phyloP scores from a whole-genome alignment of 2,113 vertebrate species.

The Pungitius pungitius region DNA sequence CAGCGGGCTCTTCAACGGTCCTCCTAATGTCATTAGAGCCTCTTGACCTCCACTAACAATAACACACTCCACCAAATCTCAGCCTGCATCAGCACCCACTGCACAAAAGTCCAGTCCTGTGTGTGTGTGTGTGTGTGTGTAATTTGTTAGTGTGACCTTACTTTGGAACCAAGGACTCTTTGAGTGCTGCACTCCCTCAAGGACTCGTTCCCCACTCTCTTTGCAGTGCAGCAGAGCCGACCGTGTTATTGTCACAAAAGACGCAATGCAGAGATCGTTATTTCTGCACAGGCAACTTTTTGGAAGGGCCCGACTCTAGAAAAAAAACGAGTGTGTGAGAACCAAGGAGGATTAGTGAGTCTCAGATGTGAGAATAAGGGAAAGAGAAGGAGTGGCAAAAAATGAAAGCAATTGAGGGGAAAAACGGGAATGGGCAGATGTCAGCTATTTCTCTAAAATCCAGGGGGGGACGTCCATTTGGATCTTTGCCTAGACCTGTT shows the following conservation, averaged over 20 bases:
- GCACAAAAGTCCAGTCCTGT: constrained; percentile 22
- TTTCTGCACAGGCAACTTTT: constrained; percentile 29
- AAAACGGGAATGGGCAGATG: constrained; percentile 69
- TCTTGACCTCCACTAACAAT: constrained; percentile 67
- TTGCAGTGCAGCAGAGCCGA: constrained; percentile 5
- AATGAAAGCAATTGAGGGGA: constrained; percentile 43
- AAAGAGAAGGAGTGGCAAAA: constrained; percentile 44
- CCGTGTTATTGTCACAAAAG: constrained; percentile 26
- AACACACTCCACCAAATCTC: constrained; percentile 51
- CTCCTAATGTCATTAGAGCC: constrained; percentile 70
- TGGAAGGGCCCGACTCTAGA: constrained; percentile 1
- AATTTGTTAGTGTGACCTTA: constrained; percentile 48
- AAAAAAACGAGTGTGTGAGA: constrained; percentile 44
- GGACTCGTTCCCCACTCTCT: constrained; percentile 27
- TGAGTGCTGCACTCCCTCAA: constrained; percentile 40
- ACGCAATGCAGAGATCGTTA: constrained; percentile 37
- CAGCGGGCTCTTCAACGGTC: constrained; percentile 62
- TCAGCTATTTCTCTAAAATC: constrained; percentile 71
- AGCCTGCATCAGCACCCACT: constrained; percentile 51
- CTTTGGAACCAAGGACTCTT: constrained; percentile 53
- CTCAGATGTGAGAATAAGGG: constrained; percentile 55
- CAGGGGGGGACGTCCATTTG: constrained; percentile 64
- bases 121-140: constrained; percentile 20
- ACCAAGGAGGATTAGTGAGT: constrained; percentile 64
- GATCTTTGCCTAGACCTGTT: constrained; percentile 60